Percentiles rank a stretch among this genome's conserved stretches.
Evolutionary conservation across 2,113 vertebrate species (phyloP).

Genomic region (Ageneiosus marmoratus): DNA sequence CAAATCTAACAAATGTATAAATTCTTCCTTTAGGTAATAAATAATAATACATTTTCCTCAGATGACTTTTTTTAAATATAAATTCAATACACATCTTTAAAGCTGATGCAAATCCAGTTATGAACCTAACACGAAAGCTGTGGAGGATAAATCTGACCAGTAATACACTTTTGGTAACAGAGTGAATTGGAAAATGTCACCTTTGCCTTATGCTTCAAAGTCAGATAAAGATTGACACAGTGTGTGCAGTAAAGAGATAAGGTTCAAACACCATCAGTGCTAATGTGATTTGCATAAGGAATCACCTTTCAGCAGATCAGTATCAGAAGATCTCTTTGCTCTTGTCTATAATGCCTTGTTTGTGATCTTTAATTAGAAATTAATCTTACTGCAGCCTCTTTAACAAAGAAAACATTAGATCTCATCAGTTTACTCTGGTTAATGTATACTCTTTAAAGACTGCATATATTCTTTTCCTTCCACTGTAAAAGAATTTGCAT

Average conservation of each 20-base stretch:
- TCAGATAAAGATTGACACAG: conserved; percentile 24
- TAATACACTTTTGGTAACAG: not conserved
- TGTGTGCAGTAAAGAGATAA: conserved; percentile 29
- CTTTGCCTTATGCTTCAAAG: not conserved
- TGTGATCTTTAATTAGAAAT: conserved; percentile 3
- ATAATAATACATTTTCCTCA: not conserved
- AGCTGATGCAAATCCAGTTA: not conserved
- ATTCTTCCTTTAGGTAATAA: not conserved
- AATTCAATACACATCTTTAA: not conserved
- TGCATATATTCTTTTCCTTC: not conserved
- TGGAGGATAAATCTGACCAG: not conserved
- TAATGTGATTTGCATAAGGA: conserved; percentile 36
- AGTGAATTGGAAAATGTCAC: not conserved
- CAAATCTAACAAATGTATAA: not conserved
- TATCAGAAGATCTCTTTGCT: not conserved
- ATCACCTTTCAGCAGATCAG: conserved; percentile 36
- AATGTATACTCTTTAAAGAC: not conserved
- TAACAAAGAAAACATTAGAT: not conserved
- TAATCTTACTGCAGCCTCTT: not conserved
- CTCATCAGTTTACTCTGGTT: not conserved
- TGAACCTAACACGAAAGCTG: not conserved
- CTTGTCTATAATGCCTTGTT: not conserved
- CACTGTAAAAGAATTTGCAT: not conserved
- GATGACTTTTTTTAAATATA: not conserved
- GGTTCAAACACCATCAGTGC: conserved; percentile 17